Evolutionary conservation across 2,113 vertebrate genomes (phyloP), one percentile per base, ranked within the genome.

Genomic region (Origma solitaria): DNA sequence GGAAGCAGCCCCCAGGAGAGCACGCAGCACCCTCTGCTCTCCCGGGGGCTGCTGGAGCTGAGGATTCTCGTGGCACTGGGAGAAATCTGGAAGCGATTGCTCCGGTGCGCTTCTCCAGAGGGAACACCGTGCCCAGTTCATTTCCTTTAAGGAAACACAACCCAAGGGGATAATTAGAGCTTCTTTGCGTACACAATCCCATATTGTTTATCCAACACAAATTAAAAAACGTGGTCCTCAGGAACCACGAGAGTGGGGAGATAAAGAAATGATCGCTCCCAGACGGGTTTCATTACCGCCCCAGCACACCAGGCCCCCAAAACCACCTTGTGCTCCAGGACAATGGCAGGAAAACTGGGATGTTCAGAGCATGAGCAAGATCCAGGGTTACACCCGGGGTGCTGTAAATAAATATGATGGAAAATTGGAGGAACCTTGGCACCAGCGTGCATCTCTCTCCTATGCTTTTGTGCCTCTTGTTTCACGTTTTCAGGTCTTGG

Each of bases 111-210:
- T 96, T 97, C 96, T 97, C 95, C 94, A 90, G 95, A 86, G 22
- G 92, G 98, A 97, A 97, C 87, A 75, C 93, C 62, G 79, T 96
- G 97, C 97, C 98, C 97, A 96, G 96, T 98, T 98, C 97, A 98
- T 98, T 98, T 98, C 98, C 98, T 98, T 90, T 92, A 97, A 98
- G 98, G 98, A 98, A 98, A 98, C 95, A 97, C 97, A 98, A 98
- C 98, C 98, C 84, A 25, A 84, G 98, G 96, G 98, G 97, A 98
- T 98, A 98, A 98, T 98, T 98, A 98, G 97, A 97, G 97, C 98
- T 98, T 97, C 97, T 98, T 94, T 98, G 97, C 93, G 86, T 97
- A 97, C 95, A 97, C 98, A 98, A 97, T 97, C 97, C 98, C 96
- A 94, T 96, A 97, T 76, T 98, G 98, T 98, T 98, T 98, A 98